phyloP scores from a whole-genome alignment of 2,797 vertebrate species.

The Rhadinocentrus ornatus region DNA sequence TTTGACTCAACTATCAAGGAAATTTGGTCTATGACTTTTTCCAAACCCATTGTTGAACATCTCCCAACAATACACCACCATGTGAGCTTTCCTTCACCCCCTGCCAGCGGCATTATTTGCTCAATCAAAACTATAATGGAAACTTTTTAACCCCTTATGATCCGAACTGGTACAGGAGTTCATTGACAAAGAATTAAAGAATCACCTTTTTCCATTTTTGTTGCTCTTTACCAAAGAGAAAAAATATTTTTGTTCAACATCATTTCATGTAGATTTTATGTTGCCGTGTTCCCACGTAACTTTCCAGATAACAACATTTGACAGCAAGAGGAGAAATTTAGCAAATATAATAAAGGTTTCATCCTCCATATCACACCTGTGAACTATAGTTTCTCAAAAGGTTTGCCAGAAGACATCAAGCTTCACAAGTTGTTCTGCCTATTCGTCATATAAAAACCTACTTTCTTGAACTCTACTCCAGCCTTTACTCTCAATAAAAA shows the following conservation, averaged over 20 bases:
- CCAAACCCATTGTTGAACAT: conserved; percentile 15
- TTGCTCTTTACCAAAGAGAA: background rate
- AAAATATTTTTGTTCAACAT: background rate
- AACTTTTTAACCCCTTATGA: conserved; percentile 2
- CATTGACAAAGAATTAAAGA: background rate
- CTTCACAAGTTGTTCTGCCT: background rate
- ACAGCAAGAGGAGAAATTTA: background rate
- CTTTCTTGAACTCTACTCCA: background rate
- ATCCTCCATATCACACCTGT: background rate
- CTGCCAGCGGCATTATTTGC: conserved; percentile 14
- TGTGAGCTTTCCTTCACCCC: background rate
- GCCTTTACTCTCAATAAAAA: background rate
- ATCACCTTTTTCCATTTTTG: background rate
- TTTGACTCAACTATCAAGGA: conserved; percentile 23
- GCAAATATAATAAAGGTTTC: background rate
- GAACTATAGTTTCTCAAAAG: background rate
- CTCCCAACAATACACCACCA: conserved; percentile 11
- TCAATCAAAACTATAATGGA: conserved; percentile 11
- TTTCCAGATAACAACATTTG: background rate
- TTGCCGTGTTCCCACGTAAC: background rate
- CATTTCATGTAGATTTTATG: background rate
- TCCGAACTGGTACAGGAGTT: background rate
- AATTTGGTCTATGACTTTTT: conserved; percentile 17
- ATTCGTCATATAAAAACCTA: background rate
- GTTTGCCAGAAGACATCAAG: background rate